Conservation (phyloP, 2,113 vertebrate species). For the Jacana jacana region DNA sequence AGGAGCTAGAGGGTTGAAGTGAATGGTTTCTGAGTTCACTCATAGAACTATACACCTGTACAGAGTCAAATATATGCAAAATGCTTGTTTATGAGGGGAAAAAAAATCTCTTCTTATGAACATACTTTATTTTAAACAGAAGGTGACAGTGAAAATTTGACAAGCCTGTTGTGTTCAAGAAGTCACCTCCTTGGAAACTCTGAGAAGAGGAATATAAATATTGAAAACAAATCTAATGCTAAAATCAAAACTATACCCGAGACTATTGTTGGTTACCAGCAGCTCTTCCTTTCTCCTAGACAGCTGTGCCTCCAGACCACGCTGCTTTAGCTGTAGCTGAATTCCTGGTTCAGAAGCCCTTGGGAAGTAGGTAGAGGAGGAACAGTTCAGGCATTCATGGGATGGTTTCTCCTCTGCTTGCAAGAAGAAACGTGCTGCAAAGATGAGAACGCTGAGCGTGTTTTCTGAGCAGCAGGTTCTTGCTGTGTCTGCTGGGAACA, state of each 20-base stretch:
- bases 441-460: background rate
- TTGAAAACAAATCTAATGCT: background rate
- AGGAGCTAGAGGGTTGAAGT: background rate
- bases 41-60: background rate
- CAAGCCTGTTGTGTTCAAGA: background rate
- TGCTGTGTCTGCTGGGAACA: background rate
- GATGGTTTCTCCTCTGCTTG: background rate
- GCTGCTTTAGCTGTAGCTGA: background rate
- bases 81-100: background rate
- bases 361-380: background rate
- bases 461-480: background rate
- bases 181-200: background rate
- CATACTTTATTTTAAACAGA: background rate
- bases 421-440: background rate
- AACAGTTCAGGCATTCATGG: background rate
- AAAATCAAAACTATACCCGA: background rate
- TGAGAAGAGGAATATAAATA: background rate
- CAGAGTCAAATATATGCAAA: background rate
- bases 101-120: background rate
- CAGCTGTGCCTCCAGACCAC: background rate
- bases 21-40: background rate
- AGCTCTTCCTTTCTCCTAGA: background rate
- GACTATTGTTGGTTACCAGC: background rate
- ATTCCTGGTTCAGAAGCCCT: background rate
- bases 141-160: background rate